Percentiles rank a stretch among this genome's conserved stretches.
These are phyloP conservation scores for Hucho hucho DNA, from an alignment of 2,113 vertebrate genomes.

Conservation along the genomic window DNA sequence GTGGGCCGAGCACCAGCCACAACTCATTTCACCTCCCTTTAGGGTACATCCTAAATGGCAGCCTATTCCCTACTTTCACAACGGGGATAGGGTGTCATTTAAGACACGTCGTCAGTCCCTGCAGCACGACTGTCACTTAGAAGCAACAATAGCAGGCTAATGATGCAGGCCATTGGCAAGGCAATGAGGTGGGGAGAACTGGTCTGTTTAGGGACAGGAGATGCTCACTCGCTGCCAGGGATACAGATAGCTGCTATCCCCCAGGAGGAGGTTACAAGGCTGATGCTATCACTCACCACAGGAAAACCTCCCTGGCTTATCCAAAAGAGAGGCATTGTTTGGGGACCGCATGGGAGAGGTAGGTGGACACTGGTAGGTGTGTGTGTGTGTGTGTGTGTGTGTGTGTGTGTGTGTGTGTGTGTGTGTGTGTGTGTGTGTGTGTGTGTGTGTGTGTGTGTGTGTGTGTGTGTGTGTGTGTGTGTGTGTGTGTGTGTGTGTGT, in stretches of 20 bases:
- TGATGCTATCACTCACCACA: conserved; percentile 13
- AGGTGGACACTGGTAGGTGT: background rate
- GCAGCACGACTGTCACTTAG: background rate
- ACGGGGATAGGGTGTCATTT: too few relatives aligned
- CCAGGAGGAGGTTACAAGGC: background rate
- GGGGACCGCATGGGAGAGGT: too few relatives aligned
- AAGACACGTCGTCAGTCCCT: background rate
- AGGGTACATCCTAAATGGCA: too few relatives aligned
- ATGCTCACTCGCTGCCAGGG: conserved; percentile 22
- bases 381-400: background rate
- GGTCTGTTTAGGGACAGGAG: conserved; percentile 27
- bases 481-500: background rate
- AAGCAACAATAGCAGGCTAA: conserved; percentile 14
- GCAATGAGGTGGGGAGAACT: conserved; percentile 44
- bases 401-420: conserved; percentile 7
- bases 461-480: background rate
- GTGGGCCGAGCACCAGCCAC: background rate
- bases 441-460: background rate
- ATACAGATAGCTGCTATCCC: background rate
- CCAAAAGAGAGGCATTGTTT: background rate
- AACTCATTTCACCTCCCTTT: background rate
- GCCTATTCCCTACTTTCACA: too few relatives aligned
- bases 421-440: background rate
- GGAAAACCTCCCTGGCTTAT: conserved; percentile 2
- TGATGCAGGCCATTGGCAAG: conserved; percentile 46